phyloP scores from a whole-genome alignment of 2,797 vertebrate genomes.

The Euthynnus affinis region DNA sequence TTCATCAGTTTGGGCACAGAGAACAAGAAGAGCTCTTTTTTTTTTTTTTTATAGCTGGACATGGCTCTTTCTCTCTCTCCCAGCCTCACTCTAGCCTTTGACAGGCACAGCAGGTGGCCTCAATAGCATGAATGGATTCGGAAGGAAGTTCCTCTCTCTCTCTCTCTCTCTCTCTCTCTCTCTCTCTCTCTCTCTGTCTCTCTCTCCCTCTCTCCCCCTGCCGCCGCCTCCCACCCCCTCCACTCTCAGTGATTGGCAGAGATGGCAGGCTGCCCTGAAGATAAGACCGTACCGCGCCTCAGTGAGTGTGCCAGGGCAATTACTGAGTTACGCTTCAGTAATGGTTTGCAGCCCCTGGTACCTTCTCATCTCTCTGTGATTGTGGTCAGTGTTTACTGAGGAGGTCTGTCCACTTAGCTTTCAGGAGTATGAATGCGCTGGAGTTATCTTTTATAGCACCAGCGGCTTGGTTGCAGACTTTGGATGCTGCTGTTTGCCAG shows the following conservation, averaged over 20 bases:
- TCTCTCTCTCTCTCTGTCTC: neutral
- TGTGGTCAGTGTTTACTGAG: slow-evolving; percentile 37
- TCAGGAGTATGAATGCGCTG: neutral
- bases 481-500: slow-evolving; percentile 4
- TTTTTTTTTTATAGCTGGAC: slow-evolving; percentile 44
- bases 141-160: slow-evolving; percentile 83
- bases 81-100: slow-evolving; percentile 77
- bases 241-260: slow-evolving; percentile 81
- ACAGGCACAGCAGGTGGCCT: slow-evolving; percentile 87
- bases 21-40: slow-evolving; percentile 43
- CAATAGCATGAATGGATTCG: slow-evolving; percentile 85
- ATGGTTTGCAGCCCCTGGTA: slow-evolving; percentile 51
- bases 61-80: slow-evolving; percentile 66
- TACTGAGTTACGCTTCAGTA: slow-evolving; percentile 63
- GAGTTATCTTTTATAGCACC: slow-evolving; percentile 19
- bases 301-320: slow-evolving; percentile 72
- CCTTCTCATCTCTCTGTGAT: slow-evolving; percentile 41
- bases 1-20: neutral
- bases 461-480: neutral
- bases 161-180: too few relatives aligned
- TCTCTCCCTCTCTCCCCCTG: neutral
- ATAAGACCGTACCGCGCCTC: slow-evolving; percentile 71
- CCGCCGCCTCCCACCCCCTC: slow-evolving; percentile 31
- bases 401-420: slow-evolving; percentile 15
- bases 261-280: slow-evolving; percentile 81